phyloP scores from a whole-genome alignment of 2,888 invertebrate genomes.

The Orthosia gracilis region DNA sequence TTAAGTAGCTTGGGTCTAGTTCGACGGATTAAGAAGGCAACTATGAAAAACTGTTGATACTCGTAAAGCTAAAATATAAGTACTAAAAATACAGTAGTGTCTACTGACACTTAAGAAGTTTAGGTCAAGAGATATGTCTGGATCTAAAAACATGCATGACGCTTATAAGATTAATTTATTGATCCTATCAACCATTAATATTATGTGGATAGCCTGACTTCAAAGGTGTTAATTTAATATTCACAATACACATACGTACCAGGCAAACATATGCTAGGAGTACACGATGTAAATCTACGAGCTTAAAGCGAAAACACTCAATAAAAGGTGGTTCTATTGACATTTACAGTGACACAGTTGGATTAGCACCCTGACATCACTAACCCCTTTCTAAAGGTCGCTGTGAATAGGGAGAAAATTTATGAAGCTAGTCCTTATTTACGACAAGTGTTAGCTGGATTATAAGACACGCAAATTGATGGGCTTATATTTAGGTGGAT shows the following conservation, averaged over 20 bases:
- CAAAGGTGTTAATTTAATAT: too few species aligned
- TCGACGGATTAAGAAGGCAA: too few species aligned
- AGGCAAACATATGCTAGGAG: neutral
- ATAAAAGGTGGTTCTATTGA: constrained; percentile 61
- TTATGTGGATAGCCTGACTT: neutral
- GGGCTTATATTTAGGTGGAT: constrained; percentile 39
- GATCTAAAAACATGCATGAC: too few species aligned
- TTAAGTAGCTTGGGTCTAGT: constrained; percentile 1
- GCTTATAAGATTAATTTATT: neutral
- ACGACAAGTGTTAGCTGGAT: constrained; percentile 44
- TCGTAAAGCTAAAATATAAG: neutral
- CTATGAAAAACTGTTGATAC: too few species aligned
- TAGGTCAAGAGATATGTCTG: neutral
- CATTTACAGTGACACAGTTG: constrained; percentile 73
- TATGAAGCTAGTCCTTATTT: constrained; percentile 60
- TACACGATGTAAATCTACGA: neutral
- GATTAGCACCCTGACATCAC: constrained; percentile 68
- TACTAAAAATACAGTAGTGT: neutral
- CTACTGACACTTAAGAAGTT: neutral
- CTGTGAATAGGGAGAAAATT: constrained; percentile 59
- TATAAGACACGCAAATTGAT: constrained; percentile 49
- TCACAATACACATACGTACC: neutral
- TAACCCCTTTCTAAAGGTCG: constrained; percentile 74
- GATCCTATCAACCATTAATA: too few species aligned
- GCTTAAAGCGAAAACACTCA: constrained; percentile 43